Conservation (phyloP, 2,797 vertebrate species). For the Clarias pachynema region DNA sequence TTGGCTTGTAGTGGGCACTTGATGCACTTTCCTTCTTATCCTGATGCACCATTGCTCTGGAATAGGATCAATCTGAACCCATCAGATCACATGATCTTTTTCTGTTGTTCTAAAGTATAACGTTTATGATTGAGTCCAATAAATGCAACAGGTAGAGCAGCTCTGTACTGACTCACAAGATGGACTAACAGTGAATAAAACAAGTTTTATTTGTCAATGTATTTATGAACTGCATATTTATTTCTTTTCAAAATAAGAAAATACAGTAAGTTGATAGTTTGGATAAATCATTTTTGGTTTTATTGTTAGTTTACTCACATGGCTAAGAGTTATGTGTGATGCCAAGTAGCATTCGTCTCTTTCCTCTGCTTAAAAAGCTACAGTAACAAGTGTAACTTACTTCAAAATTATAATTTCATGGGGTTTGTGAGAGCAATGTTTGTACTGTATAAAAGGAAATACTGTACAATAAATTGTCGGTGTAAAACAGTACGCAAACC, state of each 20-base stretch:
- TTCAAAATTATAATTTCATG: not conserved
- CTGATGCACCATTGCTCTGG: no score
- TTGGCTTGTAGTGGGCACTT: no score
- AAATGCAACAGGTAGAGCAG: conserved; percentile 50
- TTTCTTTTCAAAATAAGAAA: conserved; percentile 77
- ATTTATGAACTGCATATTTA: conserved; percentile 73
- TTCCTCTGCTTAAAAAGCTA: not conserved
- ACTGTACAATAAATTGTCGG: not conserved
- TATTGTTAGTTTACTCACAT: not conserved
- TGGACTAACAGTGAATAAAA: conserved; percentile 74
- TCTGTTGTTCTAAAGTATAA: no score
- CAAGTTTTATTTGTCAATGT: conserved; percentile 71
- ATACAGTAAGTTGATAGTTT: conserved; percentile 64
- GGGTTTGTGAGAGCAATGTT: not conserved
- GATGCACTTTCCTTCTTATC: no score
- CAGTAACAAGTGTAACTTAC: not conserved
- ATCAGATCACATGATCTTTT: no score
- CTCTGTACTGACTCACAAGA: conserved; percentile 58
- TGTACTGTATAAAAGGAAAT: not conserved
- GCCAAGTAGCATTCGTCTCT: not conserved
- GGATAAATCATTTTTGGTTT: not conserved
- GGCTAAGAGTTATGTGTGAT: not conserved
- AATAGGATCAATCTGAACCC: no score
- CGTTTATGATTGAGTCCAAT: conserved; percentile 49
- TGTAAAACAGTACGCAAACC: not conserved